phyloP scores from a whole-genome alignment of 2,888 invertebrate genomes.

The Sesia bembeciformis region DNA sequence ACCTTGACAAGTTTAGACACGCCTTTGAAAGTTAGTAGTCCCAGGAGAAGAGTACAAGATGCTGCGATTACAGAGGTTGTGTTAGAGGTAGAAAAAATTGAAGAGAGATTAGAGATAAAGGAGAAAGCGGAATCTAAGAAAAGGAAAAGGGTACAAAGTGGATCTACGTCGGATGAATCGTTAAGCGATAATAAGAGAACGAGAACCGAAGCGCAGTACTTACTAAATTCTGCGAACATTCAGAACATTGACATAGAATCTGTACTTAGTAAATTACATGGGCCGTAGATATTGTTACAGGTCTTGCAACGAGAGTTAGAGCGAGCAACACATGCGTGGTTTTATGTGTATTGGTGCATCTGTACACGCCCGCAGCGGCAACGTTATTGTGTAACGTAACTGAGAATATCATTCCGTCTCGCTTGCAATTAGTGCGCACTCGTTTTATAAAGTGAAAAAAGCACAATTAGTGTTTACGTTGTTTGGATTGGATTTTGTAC shows the following conservation, averaged over 20 bases:
- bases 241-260: constrained; percentile 66
- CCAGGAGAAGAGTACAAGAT: constrained; percentile 20
- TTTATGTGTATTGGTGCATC: too few species aligned
- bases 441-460: too few species aligned
- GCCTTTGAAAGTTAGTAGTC: constrained; percentile 42
- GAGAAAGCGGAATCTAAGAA: constrained; percentile 35
- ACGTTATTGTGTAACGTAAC: too few species aligned
- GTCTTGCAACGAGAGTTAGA: not conserved
- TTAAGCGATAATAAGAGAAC: constrained; percentile 36
- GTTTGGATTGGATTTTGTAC: too few species aligned
- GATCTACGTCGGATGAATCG: constrained; percentile 32
- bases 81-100: constrained; percentile 39
- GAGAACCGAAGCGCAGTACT: constrained; percentile 43
- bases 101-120: constrained; percentile 16
- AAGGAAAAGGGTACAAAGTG: constrained; percentile 41
- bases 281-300: constrained; percentile 28
- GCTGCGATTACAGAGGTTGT: constrained; percentile 40
- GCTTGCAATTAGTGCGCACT: too few species aligned
- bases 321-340: too few species aligned
- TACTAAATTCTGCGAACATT: constrained; percentile 49
- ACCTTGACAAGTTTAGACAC: constrained; percentile 63
- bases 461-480: too few species aligned
- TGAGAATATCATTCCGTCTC: too few species aligned
- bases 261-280: constrained; percentile 60
- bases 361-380: too few species aligned